Base-by-base conservation (phyloP, 1,140 invertebrate genomes). In the Camponotus floridanus region DNA sequence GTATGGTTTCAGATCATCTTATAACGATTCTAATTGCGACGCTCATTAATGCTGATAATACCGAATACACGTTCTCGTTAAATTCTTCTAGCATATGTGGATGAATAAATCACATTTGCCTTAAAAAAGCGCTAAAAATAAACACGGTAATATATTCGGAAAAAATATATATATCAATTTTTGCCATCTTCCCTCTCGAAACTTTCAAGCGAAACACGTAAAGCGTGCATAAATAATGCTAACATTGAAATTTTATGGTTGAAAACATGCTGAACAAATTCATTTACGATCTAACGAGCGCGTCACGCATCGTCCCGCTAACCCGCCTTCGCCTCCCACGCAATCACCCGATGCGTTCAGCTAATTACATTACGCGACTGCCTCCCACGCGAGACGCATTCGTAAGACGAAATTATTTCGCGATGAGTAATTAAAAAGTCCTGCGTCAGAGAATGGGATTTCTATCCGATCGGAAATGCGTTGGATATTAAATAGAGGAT, bases 1-100 rank as follows among this genome's bases (percentile, higher is more conserved):
- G 33, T 39, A 76, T 57, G 48, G 31, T 80, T 88, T 86, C 64
- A 86, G 76, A 57, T 88, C 86, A 42, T 70, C 64, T 74, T 71
- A 76, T 64, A 80, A 79, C 67, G 74, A 31, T 48, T 79, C 89
- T 87, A 90, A 90, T 89, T 85, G 85, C 76, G 59, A 26, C 62
- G 36, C 57, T 89, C 79, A 74, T 90, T 90, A 88, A 59, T 45
- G 51, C 0, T 62, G 18, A 61, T 48, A 21, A 45, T 61, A 45
- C 62, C 45, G 79, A 13, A 59, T 6, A 18, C 36, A 62, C 9
- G 61, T 74, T 57, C 76, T 86, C 73, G 74, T 87, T 89, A 78
- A 70, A 86, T 59, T 78, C 39, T 86, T 65, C 42, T 11, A 21
- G 7, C 18, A 2, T 70, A 36, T 9, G 18, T 45, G 39, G n/a